phyloP scores from a whole-genome alignment of 2,888 invertebrate genomes.

The Drosophila phalerata region DNA sequence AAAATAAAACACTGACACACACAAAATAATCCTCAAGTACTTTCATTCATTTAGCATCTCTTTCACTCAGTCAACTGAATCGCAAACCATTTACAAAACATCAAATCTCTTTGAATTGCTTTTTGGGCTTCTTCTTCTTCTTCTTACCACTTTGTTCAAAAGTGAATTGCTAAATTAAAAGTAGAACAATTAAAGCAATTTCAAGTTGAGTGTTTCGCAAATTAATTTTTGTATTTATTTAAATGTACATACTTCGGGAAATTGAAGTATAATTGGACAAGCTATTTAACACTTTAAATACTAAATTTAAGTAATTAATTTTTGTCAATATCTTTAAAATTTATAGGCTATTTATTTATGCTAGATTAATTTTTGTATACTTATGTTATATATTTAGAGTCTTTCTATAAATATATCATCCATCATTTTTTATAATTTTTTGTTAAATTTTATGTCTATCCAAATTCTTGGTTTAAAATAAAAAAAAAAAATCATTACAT shows the following conservation, averaged over 20 bases:
- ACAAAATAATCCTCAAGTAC: constrained; percentile 17
- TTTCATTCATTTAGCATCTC: constrained; percentile 22
- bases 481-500: too few relatives aligned
- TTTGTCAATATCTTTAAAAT: background rate
- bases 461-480: too few relatives aligned
- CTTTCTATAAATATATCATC: too few relatives aligned
- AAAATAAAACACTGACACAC: too few relatives aligned
- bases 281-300: background rate
- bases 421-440: too few relatives aligned
- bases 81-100: constrained; percentile 25
- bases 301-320: background rate
- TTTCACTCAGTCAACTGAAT: constrained; percentile 40
- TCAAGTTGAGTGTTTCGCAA: background rate
- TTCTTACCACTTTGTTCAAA: background rate
- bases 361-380: too few relatives aligned
- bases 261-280: background rate
- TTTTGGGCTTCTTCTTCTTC: background rate
- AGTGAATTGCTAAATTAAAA: background rate
- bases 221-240: constrained; percentile 2
- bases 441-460: too few relatives aligned
- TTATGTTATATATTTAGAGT: too few relatives aligned
- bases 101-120: constrained; percentile 18
- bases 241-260: background rate
- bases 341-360: too few relatives aligned
- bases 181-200: constrained; percentile 15